A percentile compares a stretch with the other conserved stretches of the same genome.
These are phyloP conservation scores for Corythornis vintsioides DNA, from an alignment of 2,113 vertebrate species.

Conservation along the genomic window DNA sequence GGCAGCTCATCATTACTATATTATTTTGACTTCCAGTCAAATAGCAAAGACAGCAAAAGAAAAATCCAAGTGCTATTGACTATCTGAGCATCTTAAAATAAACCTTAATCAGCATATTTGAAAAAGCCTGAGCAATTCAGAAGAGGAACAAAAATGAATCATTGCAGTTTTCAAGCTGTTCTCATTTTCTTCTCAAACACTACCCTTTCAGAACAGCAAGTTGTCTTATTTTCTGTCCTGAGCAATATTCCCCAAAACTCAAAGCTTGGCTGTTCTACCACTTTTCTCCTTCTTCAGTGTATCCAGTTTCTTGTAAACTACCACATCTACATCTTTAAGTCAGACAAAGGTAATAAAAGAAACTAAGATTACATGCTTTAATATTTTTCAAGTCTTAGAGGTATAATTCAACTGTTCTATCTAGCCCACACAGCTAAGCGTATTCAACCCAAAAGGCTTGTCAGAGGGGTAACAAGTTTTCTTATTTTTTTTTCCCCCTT, in stretches of 20 bases:
- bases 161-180: slow-evolving; percentile 17
- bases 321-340: slow-evolving; percentile 23
- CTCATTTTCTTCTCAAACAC: slow-evolving; percentile 11
- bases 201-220: not conserved
- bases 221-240: not conserved
- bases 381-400: not conserved
- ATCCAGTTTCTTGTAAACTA: slow-evolving; percentile 46
- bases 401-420: not conserved
- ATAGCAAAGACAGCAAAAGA: slow-evolving; percentile 1
- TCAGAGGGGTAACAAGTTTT: too few species aligned
- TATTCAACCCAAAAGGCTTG: too few species aligned
- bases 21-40: slow-evolving; percentile 21
- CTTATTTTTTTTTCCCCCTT: too few species aligned
- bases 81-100: slow-evolving; percentile 36
- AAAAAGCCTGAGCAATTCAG: not conserved
- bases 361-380: slow-evolving; percentile 21
- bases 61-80: slow-evolving; percentile 5
- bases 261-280: slow-evolving; percentile 1
- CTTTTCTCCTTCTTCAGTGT: slow-evolving; percentile 3
- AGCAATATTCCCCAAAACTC: not conserved
- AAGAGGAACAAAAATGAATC: not conserved
- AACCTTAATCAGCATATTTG: not conserved
- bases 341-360: not conserved
- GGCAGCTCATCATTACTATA: slow-evolving; percentile 4
- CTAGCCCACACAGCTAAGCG: too few species aligned